phyloP scores from a whole-genome alignment of 1,140 invertebrate genomes.

The Rhopalosiphum padi region DNA sequence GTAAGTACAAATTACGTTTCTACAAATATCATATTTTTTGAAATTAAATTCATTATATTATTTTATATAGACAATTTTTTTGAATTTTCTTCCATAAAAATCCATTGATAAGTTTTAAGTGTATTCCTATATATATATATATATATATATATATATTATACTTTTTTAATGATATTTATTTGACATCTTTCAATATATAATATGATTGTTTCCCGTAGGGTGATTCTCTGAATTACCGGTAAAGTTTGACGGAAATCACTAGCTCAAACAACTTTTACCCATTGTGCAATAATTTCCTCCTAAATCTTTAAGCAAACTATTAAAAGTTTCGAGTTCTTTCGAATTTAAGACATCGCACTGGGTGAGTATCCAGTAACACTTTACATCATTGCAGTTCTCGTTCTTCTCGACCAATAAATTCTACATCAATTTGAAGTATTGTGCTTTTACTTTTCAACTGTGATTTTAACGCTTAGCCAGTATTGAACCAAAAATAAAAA shows the following conservation, averaged over 20 bases:
- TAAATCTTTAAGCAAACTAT: slow-evolving; percentile 1
- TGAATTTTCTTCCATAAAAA: background rate
- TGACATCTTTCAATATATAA: slow-evolving; percentile 11
- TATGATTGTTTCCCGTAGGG: background rate
- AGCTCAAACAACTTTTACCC: background rate
- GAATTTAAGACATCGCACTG: background rate
- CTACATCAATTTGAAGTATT: background rate
- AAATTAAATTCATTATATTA: background rate
- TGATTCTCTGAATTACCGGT: background rate
- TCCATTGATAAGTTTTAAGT: background rate
- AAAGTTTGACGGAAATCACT: background rate
- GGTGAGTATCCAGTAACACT: background rate
- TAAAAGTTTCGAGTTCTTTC: background rate
- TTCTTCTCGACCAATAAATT: background rate
- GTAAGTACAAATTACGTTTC: background rate
- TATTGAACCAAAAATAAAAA: background rate
- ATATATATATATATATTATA: background rate
- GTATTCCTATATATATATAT: background rate
- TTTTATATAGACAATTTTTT: background rate
- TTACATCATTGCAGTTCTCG: background rate
- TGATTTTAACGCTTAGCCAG: background rate
- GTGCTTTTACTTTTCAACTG: background rate
- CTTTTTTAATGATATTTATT: background rate
- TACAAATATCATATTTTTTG: background rate
- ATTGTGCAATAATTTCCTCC: background rate